Evolutionary conservation across 2,888 invertebrate genomes (phyloP), one percentile per base, ranked within the genome.

Genomic region (Pardosa pseudoannulata): DNA sequence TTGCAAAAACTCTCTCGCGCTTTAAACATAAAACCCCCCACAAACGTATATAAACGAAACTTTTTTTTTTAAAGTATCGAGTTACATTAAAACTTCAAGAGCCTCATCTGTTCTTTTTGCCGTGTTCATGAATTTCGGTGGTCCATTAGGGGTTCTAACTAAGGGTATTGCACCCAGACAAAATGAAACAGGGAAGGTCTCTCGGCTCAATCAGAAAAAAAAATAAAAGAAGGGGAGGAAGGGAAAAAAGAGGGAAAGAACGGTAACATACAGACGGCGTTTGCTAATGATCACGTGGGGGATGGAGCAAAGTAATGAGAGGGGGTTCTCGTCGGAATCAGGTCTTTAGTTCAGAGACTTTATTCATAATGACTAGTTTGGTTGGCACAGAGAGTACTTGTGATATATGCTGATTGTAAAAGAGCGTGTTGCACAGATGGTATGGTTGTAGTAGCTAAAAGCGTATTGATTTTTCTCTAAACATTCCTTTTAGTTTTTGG

Each of bases 101-200:
- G 29, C 28, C 23, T 80, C 74, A 80, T 75, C 80, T 56, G 28
- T 72, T 46, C 50, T 64, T 16, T 23, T 6, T 19, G 56, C 23
- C 75, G 68, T 81, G 81, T 41, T 28, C 68, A 56, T 70, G 81
- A 31, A 68, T 81, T 74, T 75, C 39, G n/a, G 27, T 11, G n/a
- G 81, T 29, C 70, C 75, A 81, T 81, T 81, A 75, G 74, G 41
- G 74, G 74, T 70, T 68, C 62, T n/a, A 13, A 39, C 46, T 62
- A 64, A 62, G 74, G 74, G 62, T 28, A 23, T 27, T 41, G 28
- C 32, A 64, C 62, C 16, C 29, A 11, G 70, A 23, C 36, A 70
- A 81, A 81, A 56, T 56, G 23, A 56, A 56, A 56, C 56, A 23
- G 23, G 56, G 56, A 23, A 19, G 19, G 1, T 23, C 23, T 36